Conservation (phyloP, 2,113 vertebrate species). For the Pseudolaguvia tuberculata region DNA sequence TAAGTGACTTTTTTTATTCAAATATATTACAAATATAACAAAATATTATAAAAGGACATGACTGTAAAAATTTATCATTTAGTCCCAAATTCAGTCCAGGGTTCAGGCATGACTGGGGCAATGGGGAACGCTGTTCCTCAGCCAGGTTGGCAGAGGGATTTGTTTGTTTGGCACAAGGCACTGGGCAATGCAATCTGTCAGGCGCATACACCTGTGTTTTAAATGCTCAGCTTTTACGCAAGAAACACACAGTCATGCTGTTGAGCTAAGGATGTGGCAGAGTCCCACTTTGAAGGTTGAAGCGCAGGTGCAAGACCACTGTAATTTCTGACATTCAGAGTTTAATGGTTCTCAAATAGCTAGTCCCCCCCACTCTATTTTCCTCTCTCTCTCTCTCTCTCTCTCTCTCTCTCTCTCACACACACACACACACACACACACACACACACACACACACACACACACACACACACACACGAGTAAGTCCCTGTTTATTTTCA, state of each 20-base stretch:
- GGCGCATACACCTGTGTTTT: slow-evolving; percentile 43
- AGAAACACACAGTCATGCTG: slow-evolving; percentile 31
- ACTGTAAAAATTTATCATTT: not conserved
- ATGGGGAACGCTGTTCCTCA: slow-evolving; percentile 6
- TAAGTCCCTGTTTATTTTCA: slow-evolving; percentile 17
- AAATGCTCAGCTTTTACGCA: slow-evolving; percentile 41
- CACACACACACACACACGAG: not conserved
- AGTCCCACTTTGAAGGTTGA: slow-evolving; percentile 25
- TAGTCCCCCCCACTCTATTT: slow-evolving; percentile 17
- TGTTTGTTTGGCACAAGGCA: slow-evolving; percentile 44
- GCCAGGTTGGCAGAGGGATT: slow-evolving; percentile 30
- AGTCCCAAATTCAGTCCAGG: not conserved
- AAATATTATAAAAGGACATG: slow-evolving; percentile 3
- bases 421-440: too few species aligned
- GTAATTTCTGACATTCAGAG: slow-evolving; percentile 35
- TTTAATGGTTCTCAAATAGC: slow-evolving; percentile 40
- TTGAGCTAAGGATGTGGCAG: slow-evolving; percentile 36
- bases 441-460: too few species aligned
- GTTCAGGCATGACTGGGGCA: slow-evolving; percentile 13
- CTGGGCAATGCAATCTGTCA: slow-evolving; percentile 29
- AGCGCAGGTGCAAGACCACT: slow-evolving; percentile 44
- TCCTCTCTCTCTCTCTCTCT: not conserved
- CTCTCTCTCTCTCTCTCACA: too few species aligned
- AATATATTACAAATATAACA: too few species aligned
- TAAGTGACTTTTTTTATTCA: too few species aligned